A percentile compares a stretch with the other conserved stretches of the same genome.
Conservation (phyloP, 2,888 invertebrate genomes). For the Ormyrus nitidulus region DNA sequence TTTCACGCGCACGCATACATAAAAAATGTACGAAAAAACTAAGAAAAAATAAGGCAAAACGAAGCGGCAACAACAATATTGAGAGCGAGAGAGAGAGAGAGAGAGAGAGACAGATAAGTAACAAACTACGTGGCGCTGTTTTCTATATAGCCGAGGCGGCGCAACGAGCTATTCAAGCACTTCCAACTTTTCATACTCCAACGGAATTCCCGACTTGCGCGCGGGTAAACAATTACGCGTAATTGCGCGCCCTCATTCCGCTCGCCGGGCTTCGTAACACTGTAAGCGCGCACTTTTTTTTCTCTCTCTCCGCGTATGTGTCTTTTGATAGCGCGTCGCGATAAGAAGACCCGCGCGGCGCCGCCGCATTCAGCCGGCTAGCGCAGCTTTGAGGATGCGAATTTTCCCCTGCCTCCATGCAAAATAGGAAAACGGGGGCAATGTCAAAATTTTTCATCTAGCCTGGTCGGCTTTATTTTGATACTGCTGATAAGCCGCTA, state of each 20-base stretch:
- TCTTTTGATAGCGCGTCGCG: too few relatives aligned
- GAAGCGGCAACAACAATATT: background rate
- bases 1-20: background rate
- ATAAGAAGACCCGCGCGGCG: too few relatives aligned
- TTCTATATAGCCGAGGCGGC: background rate
- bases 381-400: too few relatives aligned
- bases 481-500: background rate
- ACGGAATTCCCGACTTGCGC: constrained; percentile 24
- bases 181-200: constrained; percentile 48
- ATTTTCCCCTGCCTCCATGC: background rate
- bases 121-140: constrained; percentile 3
- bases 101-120: constrained; percentile 7
- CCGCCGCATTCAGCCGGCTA: too few relatives aligned
- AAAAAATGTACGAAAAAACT: background rate
- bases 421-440: background rate
- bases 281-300: constrained; percentile 16
- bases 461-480: constrained; percentile 7
- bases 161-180: constrained; percentile 38
- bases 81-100: background rate
- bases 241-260: constrained; percentile 46
- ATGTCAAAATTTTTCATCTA: constrained; percentile 14
- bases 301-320: background rate
- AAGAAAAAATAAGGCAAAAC: background rate
- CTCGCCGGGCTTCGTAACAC: constrained; percentile 11
- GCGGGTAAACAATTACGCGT: constrained; percentile 50